Evolutionary conservation across 2,888 invertebrate species (phyloP), one percentile per base, ranked within the genome.

Genomic region (Drosophila barbarae): DNA sequence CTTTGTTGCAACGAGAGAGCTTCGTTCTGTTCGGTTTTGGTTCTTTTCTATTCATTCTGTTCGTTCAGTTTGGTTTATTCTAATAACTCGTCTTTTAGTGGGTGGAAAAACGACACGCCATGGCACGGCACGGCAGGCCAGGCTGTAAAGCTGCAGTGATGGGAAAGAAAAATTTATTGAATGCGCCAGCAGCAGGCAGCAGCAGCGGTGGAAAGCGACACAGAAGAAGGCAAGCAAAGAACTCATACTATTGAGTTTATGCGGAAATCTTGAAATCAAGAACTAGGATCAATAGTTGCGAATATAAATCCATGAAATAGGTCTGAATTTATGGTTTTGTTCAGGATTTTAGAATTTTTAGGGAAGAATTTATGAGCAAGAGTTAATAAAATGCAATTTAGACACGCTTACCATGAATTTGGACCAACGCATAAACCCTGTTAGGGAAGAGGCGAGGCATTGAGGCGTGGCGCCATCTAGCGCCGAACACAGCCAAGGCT

Each of bases 401-500:
- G 2, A 21, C 21, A 1, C 21, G 21, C 21, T 21, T 21, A 21
- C 21, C 42, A 21, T 5, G 46, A 21, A 32, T 13, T 47, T 32
- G 1, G 10, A 10, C 15, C 32, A 1, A 13, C 46, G 46, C 46
- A 47, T 47, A 18, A 47, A 47, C 46, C 13, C 1, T 2, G 13
- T 5, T 6, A 12, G 36, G n/a, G 21, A 21, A 49, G 49, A 42
- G 42, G 46, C 46, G 30, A 42, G 44, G 61, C 63, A 63, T 42
- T 55, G 53, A 49, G 54, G 46, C 60, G 49, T 72, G 72, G 69
- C 72, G 73, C 73, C 72, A 73, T 58, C 70, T 69, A 65, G 54
- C 65, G 73, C 21, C 35, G 59, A 53, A 54, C 73, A 35, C 59
- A 63, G 47, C 54, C 69, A 61, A 58, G 72, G 74, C 61, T 63